These are phyloP conservation scores for Bombyx mandarina DNA, from an alignment of 1,140 invertebrate species.

Conservation along the genomic window DNA sequence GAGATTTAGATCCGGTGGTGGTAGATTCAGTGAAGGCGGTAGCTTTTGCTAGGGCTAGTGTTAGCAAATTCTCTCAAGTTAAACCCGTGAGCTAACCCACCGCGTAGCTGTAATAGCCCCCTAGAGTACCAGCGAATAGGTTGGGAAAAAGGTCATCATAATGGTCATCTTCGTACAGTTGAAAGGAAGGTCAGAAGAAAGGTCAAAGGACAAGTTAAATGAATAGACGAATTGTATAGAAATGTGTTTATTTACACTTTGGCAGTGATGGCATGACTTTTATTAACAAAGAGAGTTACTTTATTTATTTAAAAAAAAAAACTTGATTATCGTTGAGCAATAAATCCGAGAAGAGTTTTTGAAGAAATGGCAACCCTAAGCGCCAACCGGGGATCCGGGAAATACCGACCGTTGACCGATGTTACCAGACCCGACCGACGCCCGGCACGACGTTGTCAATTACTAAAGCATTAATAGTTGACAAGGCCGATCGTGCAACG, in stretches of 20 bases:
- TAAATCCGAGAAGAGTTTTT: conserved; percentile 13
- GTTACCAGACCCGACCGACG: conserved; percentile 9
- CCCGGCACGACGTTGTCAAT: conserved; percentile 3
- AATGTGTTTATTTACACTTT: conserved; percentile 67
- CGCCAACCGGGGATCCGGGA: conserved; percentile 15
- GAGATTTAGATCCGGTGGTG: too few relatives aligned
- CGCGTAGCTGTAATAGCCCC: too few relatives aligned
- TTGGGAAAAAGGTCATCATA: too few relatives aligned
- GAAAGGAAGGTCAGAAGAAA: too few relatives aligned
- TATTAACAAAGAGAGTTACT: conserved; percentile 68
- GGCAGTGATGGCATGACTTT: conserved; percentile 63
- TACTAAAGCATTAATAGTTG: not conserved
- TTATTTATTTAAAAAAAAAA: conserved; percentile 26
- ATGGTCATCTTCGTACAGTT: too few relatives aligned
- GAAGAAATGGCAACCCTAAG: conserved; percentile 12
- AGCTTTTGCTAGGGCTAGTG: too few relatives aligned
- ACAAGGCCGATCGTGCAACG: conserved; percentile 2
- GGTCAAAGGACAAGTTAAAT: too few relatives aligned
- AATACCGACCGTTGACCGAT: conserved; percentile 12
- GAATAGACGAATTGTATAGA: conserved; percentile 22
- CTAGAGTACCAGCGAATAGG: too few relatives aligned
- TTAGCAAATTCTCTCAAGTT: too few relatives aligned
- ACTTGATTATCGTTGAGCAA: conserved; percentile 47
- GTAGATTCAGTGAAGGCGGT: too few relatives aligned
- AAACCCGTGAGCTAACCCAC: too few relatives aligned